These are phyloP conservation scores for Cloeon dipterum DNA, from an alignment of 2,888 invertebrate genomes.

Conservation along the genomic window DNA sequence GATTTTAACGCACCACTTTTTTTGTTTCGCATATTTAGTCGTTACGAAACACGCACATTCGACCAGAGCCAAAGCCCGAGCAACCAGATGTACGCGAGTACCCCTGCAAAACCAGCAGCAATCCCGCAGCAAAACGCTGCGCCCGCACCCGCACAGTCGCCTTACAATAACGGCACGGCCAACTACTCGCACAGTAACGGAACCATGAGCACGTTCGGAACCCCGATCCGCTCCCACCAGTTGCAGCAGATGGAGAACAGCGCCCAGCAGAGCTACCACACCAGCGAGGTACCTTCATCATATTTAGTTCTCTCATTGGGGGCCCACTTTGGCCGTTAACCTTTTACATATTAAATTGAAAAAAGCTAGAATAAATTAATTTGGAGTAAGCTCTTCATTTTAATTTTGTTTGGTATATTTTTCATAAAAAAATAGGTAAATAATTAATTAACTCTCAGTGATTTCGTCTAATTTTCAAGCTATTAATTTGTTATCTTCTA, in stretches of 20 bases:
- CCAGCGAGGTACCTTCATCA: too few species aligned
- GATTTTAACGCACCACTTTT: background rate
- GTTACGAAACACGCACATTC: slow-evolving; percentile 5
- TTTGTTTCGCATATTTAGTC: background rate
- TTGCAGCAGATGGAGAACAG: background rate
- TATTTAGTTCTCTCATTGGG: too few species aligned
- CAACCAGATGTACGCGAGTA: background rate
- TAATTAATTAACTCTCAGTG: too few species aligned
- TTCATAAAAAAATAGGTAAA: too few species aligned
- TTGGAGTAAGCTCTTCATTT: too few species aligned
- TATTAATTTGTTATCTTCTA: too few species aligned
- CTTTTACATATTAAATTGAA: too few species aligned
- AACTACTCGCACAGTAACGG: background rate
- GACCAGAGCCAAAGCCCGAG: background rate
- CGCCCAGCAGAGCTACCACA: background rate
- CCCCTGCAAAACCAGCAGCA: background rate
- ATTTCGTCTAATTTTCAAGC: too few species aligned
- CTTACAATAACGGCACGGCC: too few species aligned
- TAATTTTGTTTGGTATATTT: too few species aligned
- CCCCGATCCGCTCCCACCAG: background rate
- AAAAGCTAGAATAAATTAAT: too few species aligned
- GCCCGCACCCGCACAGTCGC: background rate
- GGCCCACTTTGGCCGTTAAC: too few species aligned
- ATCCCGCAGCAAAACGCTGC: background rate
- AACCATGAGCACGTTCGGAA: background rate